These are phyloP conservation scores for Eupleurogrammus muticus DNA, from an alignment of 2,797 vertebrate species.

Conservation along the genomic window DNA sequence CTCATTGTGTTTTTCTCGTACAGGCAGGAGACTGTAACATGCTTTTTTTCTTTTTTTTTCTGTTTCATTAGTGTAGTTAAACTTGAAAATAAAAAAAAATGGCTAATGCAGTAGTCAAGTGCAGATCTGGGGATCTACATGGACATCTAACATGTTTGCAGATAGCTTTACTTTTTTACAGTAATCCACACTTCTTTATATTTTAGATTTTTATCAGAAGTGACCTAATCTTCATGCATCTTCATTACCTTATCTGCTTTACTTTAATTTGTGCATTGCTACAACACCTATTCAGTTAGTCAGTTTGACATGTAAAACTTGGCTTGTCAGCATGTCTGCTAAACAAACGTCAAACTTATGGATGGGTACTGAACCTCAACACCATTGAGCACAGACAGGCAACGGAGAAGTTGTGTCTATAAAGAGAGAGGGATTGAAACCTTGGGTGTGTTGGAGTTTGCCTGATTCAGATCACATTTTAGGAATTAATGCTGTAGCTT, in stretches of 20 bases:
- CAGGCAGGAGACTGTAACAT: too few species aligned
- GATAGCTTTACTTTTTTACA: conserved; percentile 13
- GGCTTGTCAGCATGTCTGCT: background rate
- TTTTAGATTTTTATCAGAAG: conserved; percentile 22
- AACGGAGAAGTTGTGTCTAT: background rate
- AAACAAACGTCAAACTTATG: conserved; percentile 24
- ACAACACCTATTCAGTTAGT: conserved; percentile 1
- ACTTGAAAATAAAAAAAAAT: too few species aligned
- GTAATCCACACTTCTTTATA: background rate
- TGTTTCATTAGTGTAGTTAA: too few species aligned
- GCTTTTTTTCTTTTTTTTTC: too few species aligned
- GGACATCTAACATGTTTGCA: conserved; percentile 13
- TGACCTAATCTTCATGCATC: conserved; percentile 19
- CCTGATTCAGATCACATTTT: background rate
- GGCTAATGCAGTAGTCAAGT: too few species aligned
- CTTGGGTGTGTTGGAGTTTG: background rate
- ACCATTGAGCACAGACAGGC: background rate
- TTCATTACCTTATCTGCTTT: conserved; percentile 27
- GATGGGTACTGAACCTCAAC: background rate
- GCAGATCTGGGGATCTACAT: too few species aligned
- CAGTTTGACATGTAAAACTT: conserved; percentile 15
- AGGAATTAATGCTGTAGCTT: background rate
- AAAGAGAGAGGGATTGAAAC: background rate
- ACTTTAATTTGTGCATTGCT: background rate
- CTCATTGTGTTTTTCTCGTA: too few species aligned